Evolutionary conservation across 2,888 invertebrate genomes (phyloP).

Genomic region (Drosophila quinaria): DNA sequence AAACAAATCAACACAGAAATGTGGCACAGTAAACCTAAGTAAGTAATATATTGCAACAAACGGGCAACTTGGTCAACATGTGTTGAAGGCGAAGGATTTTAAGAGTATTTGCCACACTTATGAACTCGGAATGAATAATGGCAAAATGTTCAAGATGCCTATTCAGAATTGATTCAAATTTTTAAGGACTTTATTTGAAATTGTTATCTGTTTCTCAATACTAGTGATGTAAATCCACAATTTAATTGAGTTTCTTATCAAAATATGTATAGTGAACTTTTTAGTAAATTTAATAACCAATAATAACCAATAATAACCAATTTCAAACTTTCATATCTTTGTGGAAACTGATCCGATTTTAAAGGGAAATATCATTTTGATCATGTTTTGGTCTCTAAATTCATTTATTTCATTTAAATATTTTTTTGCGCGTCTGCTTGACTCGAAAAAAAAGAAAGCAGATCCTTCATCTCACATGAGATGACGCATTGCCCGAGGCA

Average conservation of each 20-base stretch:
- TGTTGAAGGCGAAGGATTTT: slow-evolving; percentile 13
- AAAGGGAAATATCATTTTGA: no score
- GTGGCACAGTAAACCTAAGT: slow-evolving; percentile 64
- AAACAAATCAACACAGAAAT: slow-evolving; percentile 28
- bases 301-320: no score
- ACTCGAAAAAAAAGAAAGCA: slow-evolving; percentile 10
- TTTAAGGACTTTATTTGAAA: not conserved
- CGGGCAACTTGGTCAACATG: slow-evolving; percentile 43
- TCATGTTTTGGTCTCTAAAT: no score
- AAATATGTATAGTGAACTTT: no score
- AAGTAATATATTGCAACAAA: slow-evolving; percentile 58
- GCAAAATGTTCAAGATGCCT: not conserved
- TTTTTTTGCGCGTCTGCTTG: not conserved
- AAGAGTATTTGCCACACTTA: not conserved
- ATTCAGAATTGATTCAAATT: not conserved
- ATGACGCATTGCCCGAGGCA: slow-evolving; percentile 53
- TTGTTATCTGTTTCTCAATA: no score
- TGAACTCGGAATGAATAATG: not conserved
- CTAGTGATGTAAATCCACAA: no score
- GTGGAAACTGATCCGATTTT: no score
- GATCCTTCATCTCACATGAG: slow-evolving; percentile 28
- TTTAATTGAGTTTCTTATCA: no score
- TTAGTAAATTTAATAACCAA: no score
- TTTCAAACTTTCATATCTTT: no score
- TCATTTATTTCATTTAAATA: no score